A percentile compares a stretch with the other conserved stretches of the same genome.
Evolutionary conservation across 2,113 vertebrate species (phyloP).

Genomic region (Saguinus imperator): DNA sequence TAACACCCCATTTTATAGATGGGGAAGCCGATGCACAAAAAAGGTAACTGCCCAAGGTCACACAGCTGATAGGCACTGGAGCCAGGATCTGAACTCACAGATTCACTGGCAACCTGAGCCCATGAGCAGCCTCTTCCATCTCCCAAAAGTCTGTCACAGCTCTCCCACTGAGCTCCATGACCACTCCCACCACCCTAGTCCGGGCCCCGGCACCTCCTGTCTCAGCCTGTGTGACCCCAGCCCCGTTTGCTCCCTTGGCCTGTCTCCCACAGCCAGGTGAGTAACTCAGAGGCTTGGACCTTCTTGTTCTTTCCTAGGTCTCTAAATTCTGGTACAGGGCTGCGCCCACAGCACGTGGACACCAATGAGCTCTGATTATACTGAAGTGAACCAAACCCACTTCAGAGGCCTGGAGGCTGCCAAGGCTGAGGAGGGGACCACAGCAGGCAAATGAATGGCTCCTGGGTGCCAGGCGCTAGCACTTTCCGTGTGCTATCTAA

Average conservation of each 20-base stretch:
- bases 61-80: not conserved
- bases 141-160: not conserved
- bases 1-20: not conserved
- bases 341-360: not conserved
- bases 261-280: not conserved
- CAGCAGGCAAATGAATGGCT: not conserved
- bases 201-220: not conserved
- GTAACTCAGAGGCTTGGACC: not conserved
- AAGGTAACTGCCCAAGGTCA: not conserved
- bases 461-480: not conserved
- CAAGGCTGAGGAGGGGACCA: not conserved
- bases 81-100: not conserved
- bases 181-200: not conserved
- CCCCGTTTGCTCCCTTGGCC: not conserved
- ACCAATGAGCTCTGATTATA: not conserved
- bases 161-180: not conserved
- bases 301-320: not conserved
- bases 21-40: not conserved
- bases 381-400: not conserved
- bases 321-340: not conserved
- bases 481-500: rapidly evolving
- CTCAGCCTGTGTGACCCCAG: not conserved
- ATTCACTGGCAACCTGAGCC: not conserved
- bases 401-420: not conserved
- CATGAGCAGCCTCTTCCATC: not conserved